Conservation (phyloP, 2,797 vertebrate species). For the Acanthurus tractus region DNA sequence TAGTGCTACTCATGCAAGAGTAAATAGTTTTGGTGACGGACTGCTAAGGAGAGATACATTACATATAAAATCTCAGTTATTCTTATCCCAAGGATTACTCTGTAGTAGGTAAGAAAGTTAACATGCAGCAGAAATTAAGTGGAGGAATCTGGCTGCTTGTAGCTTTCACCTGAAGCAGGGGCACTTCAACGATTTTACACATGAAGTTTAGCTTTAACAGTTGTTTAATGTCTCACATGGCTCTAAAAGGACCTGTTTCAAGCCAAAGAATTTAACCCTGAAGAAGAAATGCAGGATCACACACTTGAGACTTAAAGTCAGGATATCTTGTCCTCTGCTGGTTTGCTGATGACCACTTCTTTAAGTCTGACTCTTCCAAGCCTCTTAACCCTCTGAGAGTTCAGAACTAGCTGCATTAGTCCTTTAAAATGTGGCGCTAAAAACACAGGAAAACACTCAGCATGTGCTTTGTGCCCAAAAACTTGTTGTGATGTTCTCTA, state of each 20-base stretch:
- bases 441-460: conserved; percentile 38
- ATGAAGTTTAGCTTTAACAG: background rate
- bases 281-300: background rate
- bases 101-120: background rate
- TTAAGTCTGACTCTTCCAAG: background rate
- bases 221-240: conserved; percentile 1
- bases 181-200: background rate
- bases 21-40: too few relatives aligned
- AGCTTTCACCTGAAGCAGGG: background rate
- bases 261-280: conserved; percentile 4
- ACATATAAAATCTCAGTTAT: too few relatives aligned
- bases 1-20: too few relatives aligned
- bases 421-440: conserved; percentile 39
- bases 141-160: background rate
- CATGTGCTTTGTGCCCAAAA: conserved; percentile 33
- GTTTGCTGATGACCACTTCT: background rate
- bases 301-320: background rate
- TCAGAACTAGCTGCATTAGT: background rate
- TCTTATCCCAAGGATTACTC: background rate
- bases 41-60: too few relatives aligned
- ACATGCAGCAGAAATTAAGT: background rate
- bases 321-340: background rate
- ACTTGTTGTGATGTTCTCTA: conserved; percentile 47
- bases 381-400: background rate
- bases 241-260: background rate